These are phyloP conservation scores for Pomacea maculata DNA, from an alignment of 1,140 invertebrate genomes.

Conservation along the genomic window DNA sequence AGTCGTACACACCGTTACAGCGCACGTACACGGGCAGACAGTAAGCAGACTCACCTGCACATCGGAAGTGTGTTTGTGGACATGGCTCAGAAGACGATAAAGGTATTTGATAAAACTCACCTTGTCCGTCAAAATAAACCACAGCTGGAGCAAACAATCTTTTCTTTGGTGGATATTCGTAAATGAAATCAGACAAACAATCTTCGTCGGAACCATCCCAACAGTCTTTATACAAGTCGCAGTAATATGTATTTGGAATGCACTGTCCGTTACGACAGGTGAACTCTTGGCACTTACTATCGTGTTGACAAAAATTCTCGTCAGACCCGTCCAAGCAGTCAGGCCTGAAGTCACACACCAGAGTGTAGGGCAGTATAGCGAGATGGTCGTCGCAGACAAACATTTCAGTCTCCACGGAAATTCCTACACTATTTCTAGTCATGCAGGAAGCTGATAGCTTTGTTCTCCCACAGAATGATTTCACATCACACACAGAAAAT, in stretches of 20 bases:
- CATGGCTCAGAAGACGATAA: background rate
- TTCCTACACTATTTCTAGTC: background rate
- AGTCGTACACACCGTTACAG: slow-evolving; percentile 18
- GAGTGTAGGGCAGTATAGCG: background rate
- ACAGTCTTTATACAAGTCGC: slow-evolving; percentile 1
- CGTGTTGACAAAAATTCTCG: background rate
- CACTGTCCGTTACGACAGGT: background rate
- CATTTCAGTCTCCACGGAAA: background rate
- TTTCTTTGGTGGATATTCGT: background rate
- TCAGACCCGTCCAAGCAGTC: slow-evolving; percentile 1
- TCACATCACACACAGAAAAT: background rate
- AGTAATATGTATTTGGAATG: background rate
- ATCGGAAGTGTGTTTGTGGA: slow-evolving; percentile 11
- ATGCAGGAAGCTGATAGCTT: too few species aligned
- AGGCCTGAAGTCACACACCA: slow-evolving; percentile 1
- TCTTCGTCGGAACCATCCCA: slow-evolving; percentile 8
- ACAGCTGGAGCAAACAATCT: background rate
- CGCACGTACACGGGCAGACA: slow-evolving; percentile 11
- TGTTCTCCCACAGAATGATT: background rate
- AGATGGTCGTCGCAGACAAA: background rate
- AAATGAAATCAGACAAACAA: background rate
- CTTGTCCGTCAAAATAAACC: background rate
- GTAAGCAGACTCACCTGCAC: background rate
- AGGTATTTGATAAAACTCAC: background rate
- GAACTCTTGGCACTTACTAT: background rate